phyloP scores from a whole-genome alignment of 2,113 vertebrate species.

The Ailurus styani region DNA sequence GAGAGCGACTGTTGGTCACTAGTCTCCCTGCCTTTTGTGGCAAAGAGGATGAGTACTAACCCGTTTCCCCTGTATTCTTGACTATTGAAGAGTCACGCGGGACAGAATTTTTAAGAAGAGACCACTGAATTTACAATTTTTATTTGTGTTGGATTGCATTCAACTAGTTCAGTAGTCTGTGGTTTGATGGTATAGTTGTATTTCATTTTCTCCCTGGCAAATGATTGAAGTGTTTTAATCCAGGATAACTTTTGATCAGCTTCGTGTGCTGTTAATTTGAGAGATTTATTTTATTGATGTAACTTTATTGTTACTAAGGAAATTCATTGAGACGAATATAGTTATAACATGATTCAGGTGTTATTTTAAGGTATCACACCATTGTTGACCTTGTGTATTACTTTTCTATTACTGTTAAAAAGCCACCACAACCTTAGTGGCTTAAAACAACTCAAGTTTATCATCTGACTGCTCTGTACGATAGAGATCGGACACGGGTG shows the following conservation, averaged over 20 bases:
- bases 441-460: not conserved
- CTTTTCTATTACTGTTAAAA: not conserved
- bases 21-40: not conserved
- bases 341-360: not conserved
- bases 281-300: slow-evolving; percentile 1
- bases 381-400: not conserved
- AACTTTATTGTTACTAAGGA: slow-evolving; percentile 13
- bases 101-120: not conserved
- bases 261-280: slow-evolving; percentile 1
- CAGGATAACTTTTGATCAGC: not conserved
- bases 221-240: not conserved
- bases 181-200: not conserved
- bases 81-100: not conserved
- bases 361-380: not conserved
- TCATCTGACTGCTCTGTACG: not conserved
- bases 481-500: not conserved
- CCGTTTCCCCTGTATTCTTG: not conserved
- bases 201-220: not conserved
- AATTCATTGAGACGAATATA: slow-evolving; percentile 28
- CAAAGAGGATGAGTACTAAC: not conserved
- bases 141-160: not conserved
- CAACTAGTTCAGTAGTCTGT: not conserved
- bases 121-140: not conserved
- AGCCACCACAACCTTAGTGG: not conserved
- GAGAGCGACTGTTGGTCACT: too few relatives aligned